Conservation (phyloP, 2,888 invertebrate species). For the Torymus aiolomorphi region DNA sequence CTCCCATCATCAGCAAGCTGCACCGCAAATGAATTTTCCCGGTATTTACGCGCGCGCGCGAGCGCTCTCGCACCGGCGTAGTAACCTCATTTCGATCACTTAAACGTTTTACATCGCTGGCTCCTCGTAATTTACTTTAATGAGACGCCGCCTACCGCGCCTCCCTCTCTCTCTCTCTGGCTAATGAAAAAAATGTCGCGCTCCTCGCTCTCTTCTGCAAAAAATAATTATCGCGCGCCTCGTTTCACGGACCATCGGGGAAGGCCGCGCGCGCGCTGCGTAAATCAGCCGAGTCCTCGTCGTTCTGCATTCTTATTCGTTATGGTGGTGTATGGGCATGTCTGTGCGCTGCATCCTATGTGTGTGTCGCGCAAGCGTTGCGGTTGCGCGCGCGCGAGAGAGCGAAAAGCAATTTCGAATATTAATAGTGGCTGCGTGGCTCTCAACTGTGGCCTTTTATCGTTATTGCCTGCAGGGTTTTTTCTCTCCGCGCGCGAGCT, state of each 20-base stretch:
- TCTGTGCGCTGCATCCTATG: neutral
- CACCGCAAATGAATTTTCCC: conserved; percentile 46
- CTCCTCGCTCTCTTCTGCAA: neutral
- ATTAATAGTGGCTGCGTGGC: conserved; percentile 27
- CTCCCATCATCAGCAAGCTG: conserved; percentile 1
- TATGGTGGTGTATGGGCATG: neutral
- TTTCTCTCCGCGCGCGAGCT: neutral
- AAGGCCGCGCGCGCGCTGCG: no score
- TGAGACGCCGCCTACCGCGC: conserved; percentile 22
- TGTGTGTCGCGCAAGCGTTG: conserved; percentile 1
- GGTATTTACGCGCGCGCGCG: conserved; percentile 43
- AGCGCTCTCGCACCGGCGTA: conserved; percentile 19
- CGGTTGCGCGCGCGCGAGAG: neutral
- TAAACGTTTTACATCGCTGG: conserved; percentile 29
- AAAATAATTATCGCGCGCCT: conserved; percentile 45
- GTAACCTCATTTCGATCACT: conserved; percentile 51
- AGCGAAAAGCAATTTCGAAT: conserved; percentile 37
- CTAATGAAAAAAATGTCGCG: conserved; percentile 43
- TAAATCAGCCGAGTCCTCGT: neutral
- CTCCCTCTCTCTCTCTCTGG: neutral
- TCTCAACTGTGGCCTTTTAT: neutral
- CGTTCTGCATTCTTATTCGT: conserved; percentile 32
- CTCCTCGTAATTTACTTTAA: conserved; percentile 48
- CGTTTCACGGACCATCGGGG: conserved; percentile 62
- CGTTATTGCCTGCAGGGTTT: neutral